Evolutionary conservation across 2,797 vertebrate species (phyloP).

Genomic region (Cirrhinus mrigala): DNA sequence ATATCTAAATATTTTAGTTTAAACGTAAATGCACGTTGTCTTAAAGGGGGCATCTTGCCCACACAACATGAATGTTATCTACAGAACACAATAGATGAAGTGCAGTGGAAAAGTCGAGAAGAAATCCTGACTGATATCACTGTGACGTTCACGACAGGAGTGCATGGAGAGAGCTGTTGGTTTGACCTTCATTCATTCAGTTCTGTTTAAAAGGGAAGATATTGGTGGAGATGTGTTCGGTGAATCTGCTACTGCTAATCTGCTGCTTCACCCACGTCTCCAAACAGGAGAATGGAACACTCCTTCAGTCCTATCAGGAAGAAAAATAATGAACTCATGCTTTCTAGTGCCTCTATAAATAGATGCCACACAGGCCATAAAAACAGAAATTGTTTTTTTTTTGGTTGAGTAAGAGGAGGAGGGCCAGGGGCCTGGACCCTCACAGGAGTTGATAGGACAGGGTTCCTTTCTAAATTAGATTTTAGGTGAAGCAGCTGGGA

Average conservation of each 20-base stretch:
- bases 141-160: neutral
- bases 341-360: slow-evolving; percentile 52
- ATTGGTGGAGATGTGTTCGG: slow-evolving; percentile 38
- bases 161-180: slow-evolving; percentile 27
- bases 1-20: too few relatives aligned
- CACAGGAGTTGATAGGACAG: too few relatives aligned
- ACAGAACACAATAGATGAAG: neutral
- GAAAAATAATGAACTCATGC: slow-evolving; percentile 39
- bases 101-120: neutral
- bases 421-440: neutral
- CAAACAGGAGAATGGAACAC: slow-evolving; percentile 53
- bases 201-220: slow-evolving; percentile 57
- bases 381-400: neutral
- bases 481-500: neutral
- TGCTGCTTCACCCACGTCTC: slow-evolving; percentile 52
- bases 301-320: slow-evolving; percentile 55
- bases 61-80: neutral
- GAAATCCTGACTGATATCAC: neutral
- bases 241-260: slow-evolving; percentile 58
- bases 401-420: neutral
- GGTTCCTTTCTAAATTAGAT: neutral
- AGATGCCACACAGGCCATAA: slow-evolving; percentile 18
- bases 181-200: slow-evolving; percentile 35
- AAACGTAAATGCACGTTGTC: neutral
- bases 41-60: too few relatives aligned